These are phyloP conservation scores for Vulpes ferrilata DNA, from an alignment of 2,113 vertebrate species.

Conservation along the genomic window DNA sequence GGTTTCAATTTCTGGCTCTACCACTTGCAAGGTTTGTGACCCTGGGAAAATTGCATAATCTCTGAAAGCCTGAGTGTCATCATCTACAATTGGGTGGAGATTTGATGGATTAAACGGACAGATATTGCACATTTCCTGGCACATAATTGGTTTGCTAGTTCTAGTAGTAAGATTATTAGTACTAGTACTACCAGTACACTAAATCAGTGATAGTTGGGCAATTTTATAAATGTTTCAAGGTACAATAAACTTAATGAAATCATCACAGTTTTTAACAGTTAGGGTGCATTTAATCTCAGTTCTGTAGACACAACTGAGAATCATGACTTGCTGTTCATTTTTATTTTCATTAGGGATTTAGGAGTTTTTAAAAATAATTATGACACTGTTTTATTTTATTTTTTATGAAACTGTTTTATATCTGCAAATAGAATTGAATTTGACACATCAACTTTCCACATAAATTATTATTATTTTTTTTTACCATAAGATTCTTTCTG, in stretches of 20 bases:
- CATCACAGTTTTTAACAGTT: not conserved
- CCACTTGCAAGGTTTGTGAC: not conserved
- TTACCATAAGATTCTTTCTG: not conserved
- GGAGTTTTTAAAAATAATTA: not conserved
- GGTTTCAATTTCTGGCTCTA: not conserved
- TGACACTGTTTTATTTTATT: not conserved
- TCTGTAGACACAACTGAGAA: not conserved
- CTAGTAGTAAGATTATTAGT: not conserved
- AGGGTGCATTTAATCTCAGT: not conserved
- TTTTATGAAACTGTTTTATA: not conserved
- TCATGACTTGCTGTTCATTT: not conserved
- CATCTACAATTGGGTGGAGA: not conserved
- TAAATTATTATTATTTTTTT: not conserved
- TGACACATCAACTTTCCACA: not conserved
- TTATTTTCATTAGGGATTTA: not conserved
- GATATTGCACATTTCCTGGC: not conserved
- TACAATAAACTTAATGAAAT: not conserved
- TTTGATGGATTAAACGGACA: not conserved
- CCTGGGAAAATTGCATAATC: not conserved
- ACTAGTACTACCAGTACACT: not conserved
- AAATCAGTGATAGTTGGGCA: not conserved
- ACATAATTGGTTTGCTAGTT: not conserved
- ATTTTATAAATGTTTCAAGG: conserved; percentile 22
- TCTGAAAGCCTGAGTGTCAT: not conserved
- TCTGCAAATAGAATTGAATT: conserved; percentile 8